Base-by-base conservation (phyloP, 2,113 vertebrate species). In the Podarcis raffonei region DNA sequence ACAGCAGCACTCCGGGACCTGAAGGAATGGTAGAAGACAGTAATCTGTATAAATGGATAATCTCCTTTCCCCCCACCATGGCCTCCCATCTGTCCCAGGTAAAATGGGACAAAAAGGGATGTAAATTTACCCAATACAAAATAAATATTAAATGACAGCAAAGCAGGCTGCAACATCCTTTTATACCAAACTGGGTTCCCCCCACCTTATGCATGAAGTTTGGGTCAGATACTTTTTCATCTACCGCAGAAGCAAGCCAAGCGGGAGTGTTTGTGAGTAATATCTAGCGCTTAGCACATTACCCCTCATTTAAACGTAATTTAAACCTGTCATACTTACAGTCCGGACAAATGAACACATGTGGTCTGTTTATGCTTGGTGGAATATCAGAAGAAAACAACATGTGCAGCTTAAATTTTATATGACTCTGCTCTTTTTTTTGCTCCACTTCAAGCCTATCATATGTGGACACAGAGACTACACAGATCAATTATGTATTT, bases 391-490 rank as follows among this genome's bases (percentile, higher is more conserved):
- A 84, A 91, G 90, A 84, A 0, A 89, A 68, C 18, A 89, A 72
- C 23, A 32, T 77, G 39, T 85, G 86, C 68, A 85, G 16, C 35
- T 8, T 62, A 82, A 66, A 82, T 74, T 90, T 83, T 22, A 5
- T 84, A 83, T 74, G 86, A 59, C 27, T 76, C 42, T 87, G 37
- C 23, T 16, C 39, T 68, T 53, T 25, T n/a, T 42, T 57, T 85
- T 90, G 86, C 86, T 83, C 81, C 79, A 59, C 8, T 59, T 91
- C 68, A 84, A 85, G 88, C 71, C 22, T 86, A 88, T 3, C 6
- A 37, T 81, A 82, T 39, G 83, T 35, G 53, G 9, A 72, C 86
- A 90, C 92, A 84, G 13, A 4, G 11, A 89, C 77, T 39, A 84
- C 25, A 9, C 6, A 30, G 75, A 79, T 75, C 2, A 71, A 57